Base-by-base conservation (phyloP, 2,113 vertebrate genomes). In the Engraulis encrasicolus region DNA sequence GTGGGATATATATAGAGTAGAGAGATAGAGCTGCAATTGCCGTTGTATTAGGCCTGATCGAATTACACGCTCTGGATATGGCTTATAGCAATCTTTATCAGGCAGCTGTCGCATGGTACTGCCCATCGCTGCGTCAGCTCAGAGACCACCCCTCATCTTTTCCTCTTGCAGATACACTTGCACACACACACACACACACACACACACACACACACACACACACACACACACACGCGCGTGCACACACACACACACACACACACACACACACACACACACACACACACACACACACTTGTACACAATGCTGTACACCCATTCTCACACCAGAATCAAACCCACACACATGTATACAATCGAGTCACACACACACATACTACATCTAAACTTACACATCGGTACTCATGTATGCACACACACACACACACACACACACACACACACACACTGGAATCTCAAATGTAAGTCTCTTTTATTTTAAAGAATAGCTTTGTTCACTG, bases 1-100 rank as follows among this genome's bases (percentile, higher is more conserved):
- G 66, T 27, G 14, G 66, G 58, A 66, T 66, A 89, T 85, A 84
- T 90, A 83, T 88, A 91, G 88, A 86, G 38, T 88, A 91, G 88
- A 86, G 38, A 50, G 74, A 86, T 84, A 82, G 50, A 4, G 38
- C 84, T 20, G 58, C 14, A 14, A 50, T 50, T 19, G 1, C 58
- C 45, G 18, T 85, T 20, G 36, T 79, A 84, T 88, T 38, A 86
- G 87, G 86, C 77, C 81, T 88, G 87, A 94, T 89, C 84, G 83
- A 89, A 86, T 92, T 88, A 87, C 88, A 84, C 23, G n/a, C 82
- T 90, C 82, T 31, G 78, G 54, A 77, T 84, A 50, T 27, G 14
- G 83, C 88, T 86, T 38, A 77, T 7, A 12, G 89, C 88, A 61
- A 31, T 87, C 37, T 9, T 23, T 80, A 85, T 87, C 85, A 83